These are phyloP conservation scores for Lacanobia oleracea DNA, from an alignment of 2,888 invertebrate genomes.

Conservation along the genomic window DNA sequence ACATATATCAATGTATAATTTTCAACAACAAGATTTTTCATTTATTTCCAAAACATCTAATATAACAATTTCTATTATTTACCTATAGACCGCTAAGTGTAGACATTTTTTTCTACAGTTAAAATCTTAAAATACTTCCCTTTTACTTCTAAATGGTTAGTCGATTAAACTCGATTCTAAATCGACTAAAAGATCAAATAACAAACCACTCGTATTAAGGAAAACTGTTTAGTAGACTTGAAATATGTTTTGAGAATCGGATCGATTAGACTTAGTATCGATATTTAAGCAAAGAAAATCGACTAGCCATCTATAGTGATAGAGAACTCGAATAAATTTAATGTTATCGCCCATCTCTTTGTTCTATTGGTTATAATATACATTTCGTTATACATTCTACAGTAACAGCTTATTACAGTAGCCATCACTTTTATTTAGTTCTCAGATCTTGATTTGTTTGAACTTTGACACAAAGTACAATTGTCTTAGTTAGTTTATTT, in stretches of 20 bases:
- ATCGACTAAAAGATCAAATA: conserved; percentile 21
- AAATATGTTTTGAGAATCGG: not conserved
- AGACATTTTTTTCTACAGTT: conserved; percentile 65
- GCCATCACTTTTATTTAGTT: conserved; percentile 27
- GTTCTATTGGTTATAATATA: conserved; percentile 60
- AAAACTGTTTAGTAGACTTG: not conserved
- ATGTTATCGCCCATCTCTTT: conserved; percentile 51
- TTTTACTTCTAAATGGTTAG: conserved; percentile 31
- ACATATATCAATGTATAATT: conserved; percentile 62
- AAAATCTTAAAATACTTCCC: conserved; percentile 63
- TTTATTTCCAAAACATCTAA: conserved; percentile 79
- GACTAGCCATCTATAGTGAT: conserved; percentile 40
- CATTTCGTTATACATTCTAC: conserved; percentile 52
- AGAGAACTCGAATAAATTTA: conserved; percentile 42
- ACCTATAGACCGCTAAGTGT: conserved; percentile 75
- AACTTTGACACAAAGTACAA: conserved; percentile 60
- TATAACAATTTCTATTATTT: conserved; percentile 80
- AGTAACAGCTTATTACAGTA: conserved; percentile 18
- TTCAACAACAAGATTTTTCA: conserved; percentile 82
- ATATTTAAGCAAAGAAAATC: conserved; percentile 23
- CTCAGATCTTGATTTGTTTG: conserved; percentile 61
- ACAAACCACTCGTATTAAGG: not conserved
- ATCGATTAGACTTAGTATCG: conserved; percentile 7
- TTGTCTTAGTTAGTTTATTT: conserved; percentile 44
- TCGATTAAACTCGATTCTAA: conserved; percentile 25